Evolutionary conservation across 2,888 invertebrate species (phyloP).

Genomic region (Eucera pruinosa): DNA sequence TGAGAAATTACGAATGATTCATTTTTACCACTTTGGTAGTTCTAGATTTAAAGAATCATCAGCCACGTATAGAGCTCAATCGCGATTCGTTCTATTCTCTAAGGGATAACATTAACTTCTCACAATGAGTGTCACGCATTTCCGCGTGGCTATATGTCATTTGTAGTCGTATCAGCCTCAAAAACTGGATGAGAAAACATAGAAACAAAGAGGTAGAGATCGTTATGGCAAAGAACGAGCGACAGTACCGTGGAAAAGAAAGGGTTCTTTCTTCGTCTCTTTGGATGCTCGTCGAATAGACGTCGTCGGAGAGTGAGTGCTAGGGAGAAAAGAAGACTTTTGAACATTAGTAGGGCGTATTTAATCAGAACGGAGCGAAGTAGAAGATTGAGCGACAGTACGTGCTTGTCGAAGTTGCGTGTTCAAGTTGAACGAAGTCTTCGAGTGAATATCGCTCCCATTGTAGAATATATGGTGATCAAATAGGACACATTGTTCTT

Average conservation of each 20-base stretch:
- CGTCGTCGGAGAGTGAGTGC: not conserved
- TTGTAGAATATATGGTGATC: constrained; percentile 4
- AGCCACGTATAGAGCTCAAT: no score
- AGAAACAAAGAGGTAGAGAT: constrained; percentile 40
- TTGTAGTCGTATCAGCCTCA: constrained; percentile 5
- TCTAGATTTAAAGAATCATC: no score
- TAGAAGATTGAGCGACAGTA: not conserved
- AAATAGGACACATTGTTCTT: constrained; percentile 4
- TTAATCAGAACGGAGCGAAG: constrained; percentile 34
- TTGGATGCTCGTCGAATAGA: not conserved
- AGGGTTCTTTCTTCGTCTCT: not conserved
- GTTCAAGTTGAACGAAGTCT: not conserved
- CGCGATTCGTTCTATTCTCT: no score
- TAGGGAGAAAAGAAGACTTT: not conserved
- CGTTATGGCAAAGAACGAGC: constrained; percentile 11
- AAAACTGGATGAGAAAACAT: not conserved
- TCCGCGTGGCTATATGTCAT: constrained; percentile 3
- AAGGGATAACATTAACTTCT: not conserved
- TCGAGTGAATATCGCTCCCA: not conserved
- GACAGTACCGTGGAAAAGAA: constrained; percentile 17
- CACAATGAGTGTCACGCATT: not conserved
- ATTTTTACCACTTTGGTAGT: no score
- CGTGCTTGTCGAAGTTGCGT: constrained; percentile 14
- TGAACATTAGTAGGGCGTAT: constrained; percentile 29
- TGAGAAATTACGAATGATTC: no score